phyloP scores from a whole-genome alignment of 2,797 vertebrate genomes.

The Pseudomugil gertrudae region DNA sequence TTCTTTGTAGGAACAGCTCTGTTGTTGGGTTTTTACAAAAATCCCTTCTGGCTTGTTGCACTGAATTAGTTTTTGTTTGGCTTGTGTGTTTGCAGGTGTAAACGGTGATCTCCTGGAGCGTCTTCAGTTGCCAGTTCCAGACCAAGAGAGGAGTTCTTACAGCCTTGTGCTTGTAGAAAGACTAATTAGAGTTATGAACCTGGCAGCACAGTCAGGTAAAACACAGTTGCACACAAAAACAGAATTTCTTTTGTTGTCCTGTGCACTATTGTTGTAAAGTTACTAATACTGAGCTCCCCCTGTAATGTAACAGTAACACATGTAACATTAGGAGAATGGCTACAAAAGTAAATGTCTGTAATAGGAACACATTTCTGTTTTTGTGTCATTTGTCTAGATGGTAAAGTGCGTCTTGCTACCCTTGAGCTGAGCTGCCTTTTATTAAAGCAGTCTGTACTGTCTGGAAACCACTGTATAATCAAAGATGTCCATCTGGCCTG shows the following conservation, averaged over 20 bases:
- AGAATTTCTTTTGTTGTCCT: neutral
- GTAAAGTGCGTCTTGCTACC: conserved; percentile 92
- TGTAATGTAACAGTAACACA: neutral
- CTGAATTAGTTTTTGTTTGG: neutral
- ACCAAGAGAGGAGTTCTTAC: conserved; percentile 87
- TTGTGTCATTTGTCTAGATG: conserved; percentile 80
- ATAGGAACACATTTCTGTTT: neutral
- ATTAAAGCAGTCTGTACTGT: conserved; percentile 92
- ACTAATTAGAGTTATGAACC: conserved; percentile 93
- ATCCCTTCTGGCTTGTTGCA: neutral
- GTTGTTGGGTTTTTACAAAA: neutral
- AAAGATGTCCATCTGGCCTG: conserved; percentile 96
- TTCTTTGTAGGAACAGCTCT: neutral
- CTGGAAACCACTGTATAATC: conserved; percentile 87
- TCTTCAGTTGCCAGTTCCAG: conserved; percentile 90
- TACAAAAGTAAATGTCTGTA: neutral
- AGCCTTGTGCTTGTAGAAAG: conserved; percentile 92
- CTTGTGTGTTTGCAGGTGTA: conserved; percentile 84
- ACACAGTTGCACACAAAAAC: neutral
- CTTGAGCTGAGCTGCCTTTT: conserved; percentile 94
- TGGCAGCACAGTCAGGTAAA: conserved; percentile 90
- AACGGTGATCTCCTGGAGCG: conserved; percentile 89
- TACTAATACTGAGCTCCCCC: neutral
- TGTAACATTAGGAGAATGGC: neutral
- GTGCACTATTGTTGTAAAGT: neutral